phyloP scores from a whole-genome alignment of 2,888 invertebrate species.

The Leuctra nigra region DNA sequence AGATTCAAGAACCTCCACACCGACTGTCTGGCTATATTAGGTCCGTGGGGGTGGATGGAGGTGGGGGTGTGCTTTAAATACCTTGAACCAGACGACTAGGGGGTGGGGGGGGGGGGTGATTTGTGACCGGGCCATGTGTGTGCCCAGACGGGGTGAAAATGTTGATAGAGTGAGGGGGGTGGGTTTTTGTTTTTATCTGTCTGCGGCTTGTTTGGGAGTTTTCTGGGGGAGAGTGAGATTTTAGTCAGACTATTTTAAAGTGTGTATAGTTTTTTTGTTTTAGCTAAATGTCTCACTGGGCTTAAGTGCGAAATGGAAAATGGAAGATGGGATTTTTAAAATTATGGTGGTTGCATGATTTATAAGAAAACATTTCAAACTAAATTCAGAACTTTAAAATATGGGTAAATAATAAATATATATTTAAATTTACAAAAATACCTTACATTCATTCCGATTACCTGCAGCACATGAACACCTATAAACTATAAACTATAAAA shows the following conservation, averaged over 20 bases:
- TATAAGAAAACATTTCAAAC: too few species aligned
- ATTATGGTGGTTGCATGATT: too few species aligned
- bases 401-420: too few species aligned
- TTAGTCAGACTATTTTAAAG: slow-evolving; percentile 5
- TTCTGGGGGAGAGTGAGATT: background rate
- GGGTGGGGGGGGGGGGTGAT: slow-evolving; percentile 6
- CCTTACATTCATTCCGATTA: too few species aligned
- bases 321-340: too few species aligned
- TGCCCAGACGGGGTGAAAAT: slow-evolving; percentile 15
- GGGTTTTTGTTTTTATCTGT: slow-evolving; percentile 1
- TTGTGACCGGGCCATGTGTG: slow-evolving; percentile 15
- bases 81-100: background rate
- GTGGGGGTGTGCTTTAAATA: slow-evolving; percentile 5
- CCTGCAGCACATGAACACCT: too few species aligned
- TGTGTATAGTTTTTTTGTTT: too few species aligned
- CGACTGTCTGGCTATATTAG: slow-evolving; percentile 3
- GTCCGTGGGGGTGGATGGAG: background rate
- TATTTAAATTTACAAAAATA: too few species aligned
- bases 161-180: background rate
- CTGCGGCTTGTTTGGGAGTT: slow-evolving; percentile 10
- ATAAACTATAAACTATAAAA: too few species aligned
- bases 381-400: too few species aligned
- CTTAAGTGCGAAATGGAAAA: too few species aligned
- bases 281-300: too few species aligned
- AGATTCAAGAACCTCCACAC: background rate